Base-by-base conservation (phyloP, 1,140 invertebrate species). In the Cotesia vestalis region DNA sequence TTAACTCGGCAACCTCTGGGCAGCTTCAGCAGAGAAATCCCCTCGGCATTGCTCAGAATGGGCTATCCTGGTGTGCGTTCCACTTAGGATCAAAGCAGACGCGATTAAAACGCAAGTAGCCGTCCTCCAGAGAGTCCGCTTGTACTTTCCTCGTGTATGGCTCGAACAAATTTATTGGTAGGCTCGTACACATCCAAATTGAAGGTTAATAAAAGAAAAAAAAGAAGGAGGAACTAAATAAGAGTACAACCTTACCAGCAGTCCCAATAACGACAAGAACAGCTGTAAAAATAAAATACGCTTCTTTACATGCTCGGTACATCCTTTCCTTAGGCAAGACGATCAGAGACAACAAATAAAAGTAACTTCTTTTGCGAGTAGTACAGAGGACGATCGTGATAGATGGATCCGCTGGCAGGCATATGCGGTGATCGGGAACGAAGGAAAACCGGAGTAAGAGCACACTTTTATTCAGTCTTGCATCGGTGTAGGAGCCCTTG, bases 301-400 rank as follows among this genome's bases (percentile, higher is more conserved):
- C n/a, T n/a, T 4, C 8, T 52, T 52, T 52, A n/a, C 51, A 3
- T 11, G 51, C 11, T 12, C 53, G 53, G 40, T 46, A 46, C 17
- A n/a, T 57, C 5, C 17, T 12, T 52, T 17, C 53, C n/a, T 57
- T 12, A 9, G 17, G 60, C 60, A 27, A 12, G 34, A 40, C 62
- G 62, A 64, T 64, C 34, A 64, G 62, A 38, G 35, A 20, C 11
- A 64, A 36, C 17, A 20, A 64, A 64, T n/a, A 64, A 64, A 64
- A 64, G 35, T 64, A 64, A 64, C 62, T 64, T 64, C 53, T 34
- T 35, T 64, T 4, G 12, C 40, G 40, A 46, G 27, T 3, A 27
- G 27, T 27, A 27, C 27, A 27, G 40, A 46, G 40, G 40, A 46
- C 40, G 40, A 46, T 40, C 36, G 62, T 46, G 62, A 64, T 36